Percentiles rank a stretch among this genome's conserved stretches.
Conservation (phyloP, 2,113 vertebrate genomes). For the Trichomycterus rosablanca region DNA sequence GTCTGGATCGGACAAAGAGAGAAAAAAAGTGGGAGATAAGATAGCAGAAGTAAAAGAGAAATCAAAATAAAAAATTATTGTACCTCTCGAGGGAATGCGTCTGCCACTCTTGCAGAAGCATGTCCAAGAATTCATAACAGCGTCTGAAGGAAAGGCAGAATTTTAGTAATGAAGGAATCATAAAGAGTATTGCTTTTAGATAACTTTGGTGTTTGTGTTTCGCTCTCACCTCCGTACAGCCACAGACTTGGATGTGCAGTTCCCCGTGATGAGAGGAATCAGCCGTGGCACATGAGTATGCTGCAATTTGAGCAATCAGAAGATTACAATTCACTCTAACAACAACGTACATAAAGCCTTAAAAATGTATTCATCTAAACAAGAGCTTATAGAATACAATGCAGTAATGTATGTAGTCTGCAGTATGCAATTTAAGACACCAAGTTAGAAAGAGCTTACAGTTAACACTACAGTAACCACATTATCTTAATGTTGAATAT, state of each 20-base stretch:
- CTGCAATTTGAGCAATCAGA: constrained; percentile 60
- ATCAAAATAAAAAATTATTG: background rate
- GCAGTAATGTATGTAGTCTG: no score
- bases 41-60: constrained; percentile 3
- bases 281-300: constrained; percentile 94
- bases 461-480: no score
- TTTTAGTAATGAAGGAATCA: background rate
- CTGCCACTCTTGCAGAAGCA: constrained; percentile 75
- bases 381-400: no score
- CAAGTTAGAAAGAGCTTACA: no score
- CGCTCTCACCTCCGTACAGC: constrained; percentile 83
- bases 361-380: background rate
- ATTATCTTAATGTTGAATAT: no score
- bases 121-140: constrained; percentile 73
- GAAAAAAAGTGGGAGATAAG: background rate
- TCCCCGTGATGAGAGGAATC: constrained; percentile 94
- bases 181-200: no score
- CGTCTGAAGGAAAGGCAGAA: constrained; percentile 52
- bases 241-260: constrained; percentile 96
- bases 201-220: background rate
- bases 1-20: constrained; percentile 66
- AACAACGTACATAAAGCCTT: background rate
- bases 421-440: no score
- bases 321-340: background rate
- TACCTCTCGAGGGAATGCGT: constrained; percentile 75